phyloP scores from a whole-genome alignment of 2,113 vertebrate species.

The Hypocryptadius cinnamomeus region DNA sequence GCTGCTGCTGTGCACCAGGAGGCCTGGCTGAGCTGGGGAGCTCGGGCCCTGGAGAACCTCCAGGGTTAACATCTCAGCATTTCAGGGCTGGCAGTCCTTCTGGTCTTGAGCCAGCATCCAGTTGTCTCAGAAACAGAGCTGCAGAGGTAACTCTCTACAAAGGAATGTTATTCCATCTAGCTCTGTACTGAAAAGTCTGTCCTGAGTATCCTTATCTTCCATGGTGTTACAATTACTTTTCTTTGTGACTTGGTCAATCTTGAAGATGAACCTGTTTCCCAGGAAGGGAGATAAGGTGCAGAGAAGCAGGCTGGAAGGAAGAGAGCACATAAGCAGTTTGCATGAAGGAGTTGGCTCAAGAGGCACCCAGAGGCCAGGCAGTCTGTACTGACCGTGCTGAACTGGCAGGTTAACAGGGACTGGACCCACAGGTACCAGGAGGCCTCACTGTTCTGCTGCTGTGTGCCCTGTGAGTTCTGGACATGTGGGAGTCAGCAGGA shows the following conservation, averaged over 20 bases:
- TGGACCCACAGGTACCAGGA: not conserved
- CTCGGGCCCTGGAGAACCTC: not conserved
- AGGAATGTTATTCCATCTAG: not conserved
- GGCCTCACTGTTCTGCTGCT: not conserved
- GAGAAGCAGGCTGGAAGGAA: not conserved
- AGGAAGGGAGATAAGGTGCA: not conserved
- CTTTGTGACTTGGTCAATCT: not conserved
- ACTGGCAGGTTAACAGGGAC: not conserved
- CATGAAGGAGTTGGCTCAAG: not conserved
- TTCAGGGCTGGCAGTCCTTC: not conserved
- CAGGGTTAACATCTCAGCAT: not conserved
- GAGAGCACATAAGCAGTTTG: not conserved
- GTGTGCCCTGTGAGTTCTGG: not conserved
- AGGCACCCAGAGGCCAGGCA: not conserved
- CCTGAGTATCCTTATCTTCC: not conserved
- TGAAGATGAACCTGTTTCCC: not conserved
- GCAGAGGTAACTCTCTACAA: not conserved
- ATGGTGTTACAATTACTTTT: not conserved
- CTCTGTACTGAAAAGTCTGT: not conserved
- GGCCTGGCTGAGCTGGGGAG: not conserved
- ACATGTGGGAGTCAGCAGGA: not conserved
- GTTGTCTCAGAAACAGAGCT: not conserved
- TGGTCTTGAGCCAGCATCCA: not conserved
- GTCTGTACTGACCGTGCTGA: not conserved
- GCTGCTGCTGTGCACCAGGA: not conserved